Conservation (phyloP, 2,888 invertebrate species). For the Rosalia funebris region DNA sequence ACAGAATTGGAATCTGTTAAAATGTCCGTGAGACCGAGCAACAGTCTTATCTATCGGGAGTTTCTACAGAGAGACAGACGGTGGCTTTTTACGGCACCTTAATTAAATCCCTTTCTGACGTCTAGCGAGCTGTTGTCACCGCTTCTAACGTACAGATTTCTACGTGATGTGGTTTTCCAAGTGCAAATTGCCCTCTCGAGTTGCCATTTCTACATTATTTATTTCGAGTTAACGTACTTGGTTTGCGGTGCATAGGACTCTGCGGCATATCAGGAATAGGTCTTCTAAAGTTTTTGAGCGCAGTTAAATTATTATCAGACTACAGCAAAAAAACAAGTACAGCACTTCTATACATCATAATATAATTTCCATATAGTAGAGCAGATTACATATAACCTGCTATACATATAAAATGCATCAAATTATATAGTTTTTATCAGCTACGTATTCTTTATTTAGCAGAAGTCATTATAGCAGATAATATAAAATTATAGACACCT, state of each 20-base stretch:
- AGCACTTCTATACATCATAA: too few species aligned
- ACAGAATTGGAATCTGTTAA: not conserved
- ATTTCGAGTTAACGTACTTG: conserved; percentile 57
- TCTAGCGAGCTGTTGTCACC: conserved; percentile 63
- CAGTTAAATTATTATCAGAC: too few species aligned
- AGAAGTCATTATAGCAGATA: too few species aligned
- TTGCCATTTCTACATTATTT: conserved; percentile 57
- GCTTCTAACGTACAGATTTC: conserved; percentile 63
- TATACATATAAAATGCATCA: too few species aligned
- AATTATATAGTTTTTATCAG: too few species aligned
- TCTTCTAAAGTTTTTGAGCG: too few species aligned
- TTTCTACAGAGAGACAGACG: conserved; percentile 36
- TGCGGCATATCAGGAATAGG: not conserved
- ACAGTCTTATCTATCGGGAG: conserved; percentile 30
- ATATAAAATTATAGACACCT: too few species aligned
- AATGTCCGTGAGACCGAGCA: conserved; percentile 12
- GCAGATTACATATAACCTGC: too few species aligned
- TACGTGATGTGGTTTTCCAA: conserved; percentile 65
- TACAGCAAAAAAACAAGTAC: too few species aligned
- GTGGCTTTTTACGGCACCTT: conserved; percentile 64
- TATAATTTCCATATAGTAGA: too few species aligned
- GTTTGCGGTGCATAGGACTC: conserved; percentile 29
- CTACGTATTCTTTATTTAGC: too few species aligned
- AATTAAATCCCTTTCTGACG: conserved; percentile 66
- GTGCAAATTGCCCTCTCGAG: conserved; percentile 61